These are phyloP conservation scores for Chinchilla lanigera DNA, from an alignment of 2,113 vertebrate species.

Conservation along the genomic window DNA sequence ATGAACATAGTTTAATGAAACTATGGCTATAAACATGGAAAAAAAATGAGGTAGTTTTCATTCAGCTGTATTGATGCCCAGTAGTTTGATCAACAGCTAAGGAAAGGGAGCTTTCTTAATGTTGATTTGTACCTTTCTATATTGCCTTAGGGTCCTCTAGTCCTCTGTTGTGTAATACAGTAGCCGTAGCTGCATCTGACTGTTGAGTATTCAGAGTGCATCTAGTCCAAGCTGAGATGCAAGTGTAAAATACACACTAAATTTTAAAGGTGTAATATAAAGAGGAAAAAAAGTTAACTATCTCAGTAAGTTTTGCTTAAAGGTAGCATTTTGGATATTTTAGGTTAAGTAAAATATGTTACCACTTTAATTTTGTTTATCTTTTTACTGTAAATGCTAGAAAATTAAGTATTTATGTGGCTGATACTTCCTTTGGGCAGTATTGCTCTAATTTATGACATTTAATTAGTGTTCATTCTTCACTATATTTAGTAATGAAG, in stretches of 20 bases:
- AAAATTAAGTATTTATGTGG: background rate
- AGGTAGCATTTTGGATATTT: background rate
- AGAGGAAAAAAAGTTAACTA: background rate
- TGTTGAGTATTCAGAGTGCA: background rate
- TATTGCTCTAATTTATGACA: constrained; percentile 5
- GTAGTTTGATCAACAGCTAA: constrained; percentile 15
- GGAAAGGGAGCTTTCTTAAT: background rate
- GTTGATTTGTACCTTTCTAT: background rate
- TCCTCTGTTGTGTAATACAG: background rate
- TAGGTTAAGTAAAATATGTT: constrained; percentile 29
- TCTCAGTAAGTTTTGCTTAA: background rate
- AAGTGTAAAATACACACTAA: background rate
- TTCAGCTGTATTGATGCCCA: background rate
- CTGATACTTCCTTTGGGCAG: background rate
- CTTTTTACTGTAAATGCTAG: constrained; percentile 40
- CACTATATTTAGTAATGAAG: constrained; percentile 36
- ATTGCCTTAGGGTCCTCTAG: background rate
- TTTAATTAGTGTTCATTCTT: constrained; percentile 48
- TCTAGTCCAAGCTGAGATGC: constrained; percentile 5
- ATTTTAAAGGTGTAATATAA: background rate
- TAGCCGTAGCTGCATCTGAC: background rate
- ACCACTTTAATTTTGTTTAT: background rate
- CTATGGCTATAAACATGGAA: background rate
- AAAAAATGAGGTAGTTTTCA: constrained; percentile 1
- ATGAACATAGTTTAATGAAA: background rate